A percentile compares a stretch with the other conserved stretches of the same genome.
phyloP scores from a whole-genome alignment of 92 coral and sea anemone species.

The Porites lobata region DNA sequence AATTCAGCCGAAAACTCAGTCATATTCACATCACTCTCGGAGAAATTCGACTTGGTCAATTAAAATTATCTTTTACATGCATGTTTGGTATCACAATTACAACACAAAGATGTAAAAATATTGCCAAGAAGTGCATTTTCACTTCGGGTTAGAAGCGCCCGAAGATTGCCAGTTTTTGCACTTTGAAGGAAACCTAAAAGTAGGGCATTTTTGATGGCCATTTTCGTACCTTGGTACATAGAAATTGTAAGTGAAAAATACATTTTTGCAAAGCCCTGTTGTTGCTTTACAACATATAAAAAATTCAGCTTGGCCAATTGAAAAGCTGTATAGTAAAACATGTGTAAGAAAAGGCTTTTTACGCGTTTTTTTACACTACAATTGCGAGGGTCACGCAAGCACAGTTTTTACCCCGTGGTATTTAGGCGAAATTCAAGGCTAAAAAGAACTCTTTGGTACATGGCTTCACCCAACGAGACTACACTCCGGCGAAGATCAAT shows the following conservation, averaged over 20 bases:
- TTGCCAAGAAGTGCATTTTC: not conserved
- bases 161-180: not conserved
- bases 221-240: too few relatives aligned
- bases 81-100: constrained; percentile 14
- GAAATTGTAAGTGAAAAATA: too few relatives aligned
- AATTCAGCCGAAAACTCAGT: constrained; percentile 33
- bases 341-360: too few relatives aligned
- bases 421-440: not conserved
- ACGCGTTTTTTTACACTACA: too few relatives aligned
- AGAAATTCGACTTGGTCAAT: constrained; percentile 3
- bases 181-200: too few relatives aligned
- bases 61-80: not conserved
- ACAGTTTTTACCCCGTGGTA: not conserved
- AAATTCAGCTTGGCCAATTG: too few relatives aligned
- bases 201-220: too few relatives aligned
- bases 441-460: not conserved
- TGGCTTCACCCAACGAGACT: not conserved
- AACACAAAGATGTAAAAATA: constrained; percentile 2
- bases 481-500: not conserved
- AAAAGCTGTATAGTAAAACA: too few relatives aligned
- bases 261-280: too few relatives aligned
- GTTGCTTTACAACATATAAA: too few relatives aligned
- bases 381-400: too few relatives aligned
- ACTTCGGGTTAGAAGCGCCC: not conserved
- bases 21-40: constrained; percentile 31